Conservation (phyloP, 2,888 invertebrate species). For the Muscina levida region DNA sequence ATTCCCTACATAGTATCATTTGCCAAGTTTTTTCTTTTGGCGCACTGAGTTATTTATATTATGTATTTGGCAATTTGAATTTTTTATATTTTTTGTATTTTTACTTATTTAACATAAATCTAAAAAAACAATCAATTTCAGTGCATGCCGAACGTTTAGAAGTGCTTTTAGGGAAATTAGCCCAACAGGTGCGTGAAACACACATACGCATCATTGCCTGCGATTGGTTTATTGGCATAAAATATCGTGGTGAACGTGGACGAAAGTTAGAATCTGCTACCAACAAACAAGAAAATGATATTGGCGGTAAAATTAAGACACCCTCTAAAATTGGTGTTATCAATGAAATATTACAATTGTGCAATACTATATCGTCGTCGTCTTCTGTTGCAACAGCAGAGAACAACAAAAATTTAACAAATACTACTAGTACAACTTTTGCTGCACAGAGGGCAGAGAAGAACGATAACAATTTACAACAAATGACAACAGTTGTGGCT, state of each 20-base stretch:
- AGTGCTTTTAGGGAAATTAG: slow-evolving; percentile 65
- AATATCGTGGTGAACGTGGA: slow-evolving; percentile 38
- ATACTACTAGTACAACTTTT: neutral
- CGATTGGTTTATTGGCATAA: slow-evolving; percentile 73
- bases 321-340: slow-evolving; percentile 48
- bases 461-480: too few species aligned
- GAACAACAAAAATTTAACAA: neutral
- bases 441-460: slow-evolving; percentile 11
- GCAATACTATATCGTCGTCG: slow-evolving; percentile 21
- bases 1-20: too few species aligned
- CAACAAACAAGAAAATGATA: slow-evolving; percentile 3
- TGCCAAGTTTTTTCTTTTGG: too few species aligned
- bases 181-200: slow-evolving; percentile 70
- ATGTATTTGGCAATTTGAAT: too few species aligned
- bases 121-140: slow-evolving; percentile 57
- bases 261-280: neutral
- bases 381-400: neutral
- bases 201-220: slow-evolving; percentile 70
- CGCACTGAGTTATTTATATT: too few species aligned
- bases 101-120: too few species aligned
- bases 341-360: slow-evolving; percentile 59
- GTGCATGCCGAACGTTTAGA: slow-evolving; percentile 69
- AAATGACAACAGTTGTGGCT: slow-evolving; percentile 28
- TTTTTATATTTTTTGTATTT: too few species aligned
- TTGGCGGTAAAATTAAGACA: neutral